Conservation (phyloP, 2,888 invertebrate species). For the Troglohyphantes excavatus region DNA sequence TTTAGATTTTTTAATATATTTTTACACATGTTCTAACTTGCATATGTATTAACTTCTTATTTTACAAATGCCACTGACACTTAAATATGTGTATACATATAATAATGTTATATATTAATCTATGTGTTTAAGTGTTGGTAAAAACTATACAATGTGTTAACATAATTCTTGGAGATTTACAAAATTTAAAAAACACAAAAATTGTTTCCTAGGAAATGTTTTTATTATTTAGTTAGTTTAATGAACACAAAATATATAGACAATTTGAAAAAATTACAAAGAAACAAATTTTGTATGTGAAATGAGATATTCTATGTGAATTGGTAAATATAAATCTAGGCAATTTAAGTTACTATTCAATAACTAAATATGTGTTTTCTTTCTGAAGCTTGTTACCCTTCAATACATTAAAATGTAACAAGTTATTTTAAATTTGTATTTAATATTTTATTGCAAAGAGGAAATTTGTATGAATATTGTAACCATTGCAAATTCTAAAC, state of each 20-base stretch:
- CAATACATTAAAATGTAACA: no score
- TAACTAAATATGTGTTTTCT: not conserved
- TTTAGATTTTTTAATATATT: no score
- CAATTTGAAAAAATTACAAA: not conserved
- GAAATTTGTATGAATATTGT: no score
- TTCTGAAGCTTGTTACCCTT: not conserved
- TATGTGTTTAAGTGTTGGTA: slow-evolving; percentile 9
- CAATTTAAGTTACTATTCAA: not conserved
- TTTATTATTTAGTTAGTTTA: not conserved
- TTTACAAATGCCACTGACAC: not conserved
- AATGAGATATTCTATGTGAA: not conserved
- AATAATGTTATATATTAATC: slow-evolving; percentile 9
- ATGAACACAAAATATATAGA: no score
- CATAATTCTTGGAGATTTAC: slow-evolving; percentile 1
- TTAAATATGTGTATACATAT: slow-evolving; percentile 4
- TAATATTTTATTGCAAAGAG: no score
- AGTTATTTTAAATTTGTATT: no score
- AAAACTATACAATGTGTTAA: slow-evolving; percentile 3
- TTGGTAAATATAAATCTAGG: not conserved
- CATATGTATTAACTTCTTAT: not conserved
- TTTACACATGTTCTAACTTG: no score
- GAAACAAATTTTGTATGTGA: not conserved
- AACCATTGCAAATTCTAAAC: no score
- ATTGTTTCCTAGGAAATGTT: slow-evolving; percentile 1
- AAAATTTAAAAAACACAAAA: no score